These are phyloP conservation scores for Chaetodon trifasciatus DNA, from an alignment of 2,797 vertebrate species.

Conservation along the genomic window DNA sequence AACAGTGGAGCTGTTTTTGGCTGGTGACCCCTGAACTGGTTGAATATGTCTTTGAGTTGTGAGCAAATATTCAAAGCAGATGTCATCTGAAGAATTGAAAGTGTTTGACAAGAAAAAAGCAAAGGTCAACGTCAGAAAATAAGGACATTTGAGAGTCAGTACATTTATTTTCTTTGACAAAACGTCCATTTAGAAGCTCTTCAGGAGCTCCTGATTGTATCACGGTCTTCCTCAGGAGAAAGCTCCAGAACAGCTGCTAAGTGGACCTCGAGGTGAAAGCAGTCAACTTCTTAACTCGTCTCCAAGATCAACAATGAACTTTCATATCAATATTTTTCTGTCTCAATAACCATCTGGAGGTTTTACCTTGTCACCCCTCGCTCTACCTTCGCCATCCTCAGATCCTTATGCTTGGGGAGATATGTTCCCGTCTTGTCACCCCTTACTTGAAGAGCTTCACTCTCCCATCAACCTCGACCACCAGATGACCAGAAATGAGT, in stretches of 20 bases:
- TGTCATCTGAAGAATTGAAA: not conserved
- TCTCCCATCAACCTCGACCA: conserved; percentile 89
- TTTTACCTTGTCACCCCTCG: not conserved
- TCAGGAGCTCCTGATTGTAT: not conserved
- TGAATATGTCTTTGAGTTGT: not conserved
- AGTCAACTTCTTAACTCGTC: not conserved
- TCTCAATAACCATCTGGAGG: not conserved
- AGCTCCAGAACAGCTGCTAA: not conserved
- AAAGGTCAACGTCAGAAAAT: not conserved
- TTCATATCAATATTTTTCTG: not conserved
- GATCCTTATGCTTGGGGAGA: conserved; percentile 85
- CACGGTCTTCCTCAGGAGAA: not conserved
- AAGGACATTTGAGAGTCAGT: not conserved
- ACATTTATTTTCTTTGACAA: not conserved
- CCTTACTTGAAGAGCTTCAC: conserved; percentile 81
- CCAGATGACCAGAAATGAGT: conserved; percentile 71
- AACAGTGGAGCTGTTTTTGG: not conserved
- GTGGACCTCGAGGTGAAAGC: not conserved
- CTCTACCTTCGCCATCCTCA: conserved; percentile 35
- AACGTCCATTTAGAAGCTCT: not conserved
- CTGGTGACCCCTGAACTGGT: not conserved
- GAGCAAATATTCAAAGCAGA: not conserved
- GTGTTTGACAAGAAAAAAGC: not conserved
- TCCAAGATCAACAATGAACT: not conserved
- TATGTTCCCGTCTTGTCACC: conserved; percentile 79